phyloP scores from a whole-genome alignment of 2,888 invertebrate species.

The Drosophila lacicola region DNA sequence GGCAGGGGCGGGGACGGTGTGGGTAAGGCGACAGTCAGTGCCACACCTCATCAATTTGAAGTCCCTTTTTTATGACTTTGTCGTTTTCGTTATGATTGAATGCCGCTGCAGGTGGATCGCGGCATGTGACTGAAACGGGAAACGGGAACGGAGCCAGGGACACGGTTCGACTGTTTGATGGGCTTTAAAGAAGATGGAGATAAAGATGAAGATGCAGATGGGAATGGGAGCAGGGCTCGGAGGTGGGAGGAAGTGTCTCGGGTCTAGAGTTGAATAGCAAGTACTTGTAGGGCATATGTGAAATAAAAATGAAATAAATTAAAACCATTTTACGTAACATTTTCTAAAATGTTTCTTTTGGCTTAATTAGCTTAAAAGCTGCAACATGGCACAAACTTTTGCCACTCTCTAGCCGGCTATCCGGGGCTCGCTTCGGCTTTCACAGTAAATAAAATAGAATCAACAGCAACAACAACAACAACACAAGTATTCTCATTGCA shows the following conservation, averaged over 20 bases:
- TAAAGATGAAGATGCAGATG: not conserved
- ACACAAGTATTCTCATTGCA: constrained; percentile 19
- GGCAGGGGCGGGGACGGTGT: not conserved
- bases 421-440: not conserved
- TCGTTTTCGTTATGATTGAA: constrained; percentile 63
- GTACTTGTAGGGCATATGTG: constrained; percentile 5
- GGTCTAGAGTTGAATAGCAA: not conserved
- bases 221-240: not conserved
- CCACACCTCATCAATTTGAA: constrained; percentile 73
- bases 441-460: constrained; percentile 14
- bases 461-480: constrained; percentile 6
- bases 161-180: not conserved
- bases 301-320: constrained; percentile 2
- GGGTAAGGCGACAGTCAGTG: constrained; percentile 56
- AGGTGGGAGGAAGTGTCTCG: no score
- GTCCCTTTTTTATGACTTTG: constrained; percentile 60
- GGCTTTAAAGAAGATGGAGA: not conserved
- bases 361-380: constrained; percentile 59
- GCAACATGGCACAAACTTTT: constrained; percentile 29
- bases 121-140: constrained; percentile 14
- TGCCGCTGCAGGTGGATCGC: constrained; percentile 55
- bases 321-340: constrained; percentile 42
- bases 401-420: not conserved
- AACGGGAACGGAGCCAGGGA: not conserved
- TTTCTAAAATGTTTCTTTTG: constrained; percentile 45